These are phyloP conservation scores for Vulpes lagopus DNA, from an alignment of 2,113 vertebrate species.

Conservation along the genomic window DNA sequence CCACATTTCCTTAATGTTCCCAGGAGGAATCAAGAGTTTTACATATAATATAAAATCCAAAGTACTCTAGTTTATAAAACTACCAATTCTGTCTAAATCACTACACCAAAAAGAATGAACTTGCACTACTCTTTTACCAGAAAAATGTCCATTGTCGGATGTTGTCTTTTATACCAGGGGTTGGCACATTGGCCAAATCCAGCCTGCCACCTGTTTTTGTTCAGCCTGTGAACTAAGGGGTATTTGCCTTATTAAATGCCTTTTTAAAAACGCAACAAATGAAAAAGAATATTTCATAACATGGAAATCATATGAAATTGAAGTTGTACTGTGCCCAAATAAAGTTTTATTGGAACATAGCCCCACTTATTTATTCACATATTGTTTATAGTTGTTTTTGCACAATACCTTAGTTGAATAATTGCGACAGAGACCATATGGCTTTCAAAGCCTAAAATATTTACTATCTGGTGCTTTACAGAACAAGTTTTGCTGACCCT, in stretches of 20 bases:
- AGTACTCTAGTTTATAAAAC: conserved; percentile 46
- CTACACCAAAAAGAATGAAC: background rate
- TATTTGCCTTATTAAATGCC: background rate
- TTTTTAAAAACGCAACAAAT: background rate
- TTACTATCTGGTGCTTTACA: background rate
- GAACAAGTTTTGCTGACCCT: background rate
- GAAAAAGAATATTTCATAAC: background rate
- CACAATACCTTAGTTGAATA: background rate
- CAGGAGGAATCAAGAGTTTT: background rate
- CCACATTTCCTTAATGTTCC: background rate
- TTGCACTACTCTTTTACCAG: background rate
- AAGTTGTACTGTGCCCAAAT: background rate
- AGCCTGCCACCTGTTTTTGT: background rate
- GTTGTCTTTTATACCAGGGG: background rate
- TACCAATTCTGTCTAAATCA: background rate
- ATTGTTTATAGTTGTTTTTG: background rate
- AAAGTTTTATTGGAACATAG: background rate
- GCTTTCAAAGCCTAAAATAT: conserved; percentile 3
- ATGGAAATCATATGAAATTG: background rate
- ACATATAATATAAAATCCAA: conserved; percentile 26
- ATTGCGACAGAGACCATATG: background rate
- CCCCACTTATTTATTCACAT: background rate
- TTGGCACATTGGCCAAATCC: background rate
- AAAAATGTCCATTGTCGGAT: background rate
- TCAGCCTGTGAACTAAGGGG: background rate